Evolutionary conservation across 37 sponge, comb jelly and placozoan genomes (phyloP).

Genomic region (Mnemiopsis leidyi): DNA sequence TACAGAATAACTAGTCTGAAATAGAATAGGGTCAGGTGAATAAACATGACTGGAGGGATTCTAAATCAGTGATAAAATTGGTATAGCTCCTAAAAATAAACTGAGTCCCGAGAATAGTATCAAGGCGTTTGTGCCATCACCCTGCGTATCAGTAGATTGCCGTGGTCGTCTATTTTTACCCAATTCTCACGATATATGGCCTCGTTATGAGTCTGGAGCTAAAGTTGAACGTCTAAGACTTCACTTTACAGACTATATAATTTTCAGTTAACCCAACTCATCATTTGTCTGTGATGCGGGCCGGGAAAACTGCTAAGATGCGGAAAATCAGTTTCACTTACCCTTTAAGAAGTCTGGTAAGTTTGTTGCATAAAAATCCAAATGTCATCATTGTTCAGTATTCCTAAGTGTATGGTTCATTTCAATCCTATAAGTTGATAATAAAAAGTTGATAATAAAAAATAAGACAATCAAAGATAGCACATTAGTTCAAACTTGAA

Average conservation of each 20-base stretch:
- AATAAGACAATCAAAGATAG: no score
- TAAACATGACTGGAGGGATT: no score
- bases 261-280: no score
- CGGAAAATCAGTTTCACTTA: slow-evolving; percentile 3
- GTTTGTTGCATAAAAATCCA: not conserved
- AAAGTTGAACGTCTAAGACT: not conserved
- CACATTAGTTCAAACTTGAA: no score
- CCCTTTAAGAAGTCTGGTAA: slow-evolving; percentile 1
- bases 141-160: not conserved
- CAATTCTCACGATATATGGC: not conserved
- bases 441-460: no score
- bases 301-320: not conserved
- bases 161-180: no score
- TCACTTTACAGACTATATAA: not conserved
- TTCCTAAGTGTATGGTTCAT: not conserved
- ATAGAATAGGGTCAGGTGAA: not conserved
- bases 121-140: not conserved
- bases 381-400: not conserved
- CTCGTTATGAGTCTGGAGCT: not conserved
- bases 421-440: not conserved
- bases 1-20: not conserved
- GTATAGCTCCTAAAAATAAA: not conserved
- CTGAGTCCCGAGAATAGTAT: not conserved
- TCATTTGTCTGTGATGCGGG: not conserved
- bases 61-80: no score